A percentile compares a stretch with the other conserved stretches of the same genome.
phyloP scores from a whole-genome alignment of 2,888 invertebrate species.

The Drosophila dives region DNA sequence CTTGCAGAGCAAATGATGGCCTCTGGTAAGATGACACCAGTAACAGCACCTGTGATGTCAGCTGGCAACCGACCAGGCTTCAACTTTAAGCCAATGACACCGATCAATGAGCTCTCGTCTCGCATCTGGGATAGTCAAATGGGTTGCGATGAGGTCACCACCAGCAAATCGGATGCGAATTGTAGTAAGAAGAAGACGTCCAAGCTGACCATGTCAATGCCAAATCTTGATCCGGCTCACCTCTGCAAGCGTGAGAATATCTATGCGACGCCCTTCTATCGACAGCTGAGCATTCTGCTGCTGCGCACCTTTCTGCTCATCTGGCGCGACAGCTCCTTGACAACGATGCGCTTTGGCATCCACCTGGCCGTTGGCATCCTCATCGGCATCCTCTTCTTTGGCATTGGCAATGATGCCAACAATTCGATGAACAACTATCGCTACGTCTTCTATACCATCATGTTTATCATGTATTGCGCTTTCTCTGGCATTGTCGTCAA shows the following conservation, averaged over 20 bases:
- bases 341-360: conserved; percentile 91
- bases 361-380: conserved; percentile 92
- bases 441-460: conserved; percentile 94
- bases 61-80: conserved; percentile 20
- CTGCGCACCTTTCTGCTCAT: conserved; percentile 88
- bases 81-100: conserved; percentile 63
- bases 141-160: conserved; percentile 37
- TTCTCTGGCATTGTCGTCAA: conserved; percentile 95
- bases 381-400: conserved; percentile 92
- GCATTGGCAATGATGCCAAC: conserved; percentile 94
- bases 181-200: conserved; percentile 67
- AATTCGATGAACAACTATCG: conserved; percentile 94
- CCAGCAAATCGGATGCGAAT: conserved; percentile 47
- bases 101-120: conserved; percentile 76
- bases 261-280: conserved; percentile 87
- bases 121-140: conserved; percentile 68
- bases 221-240: conserved; percentile 73
- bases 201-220: conserved; percentile 50
- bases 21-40: conserved; percentile 86
- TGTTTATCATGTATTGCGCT: conserved; percentile 97
- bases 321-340: conserved; percentile 90
- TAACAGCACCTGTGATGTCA: conserved; percentile 84
- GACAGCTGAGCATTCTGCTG: conserved; percentile 87
- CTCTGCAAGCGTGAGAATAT: conserved; percentile 82
- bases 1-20: conserved; percentile 86